Evolutionary conservation across 2,797 vertebrate species (phyloP), one percentile per base, ranked within the genome.

Genomic region (Momotus momota): DNA sequence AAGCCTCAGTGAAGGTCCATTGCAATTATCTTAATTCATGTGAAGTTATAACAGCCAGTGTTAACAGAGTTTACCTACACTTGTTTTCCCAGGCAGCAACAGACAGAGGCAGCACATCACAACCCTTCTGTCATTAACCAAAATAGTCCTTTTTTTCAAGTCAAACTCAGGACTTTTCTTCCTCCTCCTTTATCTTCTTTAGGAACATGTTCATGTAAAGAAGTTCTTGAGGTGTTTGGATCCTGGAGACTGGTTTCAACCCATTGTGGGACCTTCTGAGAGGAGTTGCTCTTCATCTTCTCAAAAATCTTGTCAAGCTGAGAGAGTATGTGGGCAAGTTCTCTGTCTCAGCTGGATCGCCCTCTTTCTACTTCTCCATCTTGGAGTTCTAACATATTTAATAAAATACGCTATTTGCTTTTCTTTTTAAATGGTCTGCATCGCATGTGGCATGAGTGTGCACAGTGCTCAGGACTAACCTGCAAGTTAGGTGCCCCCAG

Each of bases 221-320:
- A 80, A 69, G 25, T 60, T 75, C 22, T 25, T 64, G 58, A 95
- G 41, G 23, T 35, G 2, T 73, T 78, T 82, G 65, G 31, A 55
- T 64, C 48, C 70, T 55, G 46, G 18, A 58, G 54, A n/a, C 13
- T 80, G 25, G 14, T 57, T 90, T 54, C 62, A 25, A 10, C 10
- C 23, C 12, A 26, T 41, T n/a, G 55, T 45, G 41, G 64, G 35
- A 38, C 12, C 11, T 65, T 26, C 40, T 83, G 61, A 78, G 43
- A 82, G 31, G 54, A 64, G 11, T 33, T 93, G 61, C 35, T 91
- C 64, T 65, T 91, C 12, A 65, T 26, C 29, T 61, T 93, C 40
- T 90, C 29, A 21, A 94, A 88, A 90, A 49, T 66, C 84, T 67
- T 65, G 43, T 72, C 61, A 73, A 71, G 29, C n/a, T 72, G 45